A percentile compares a stretch with the other conserved stretches of the same genome.
Conservation (phyloP, 2,113 vertebrate species). For the Turnix velox region DNA sequence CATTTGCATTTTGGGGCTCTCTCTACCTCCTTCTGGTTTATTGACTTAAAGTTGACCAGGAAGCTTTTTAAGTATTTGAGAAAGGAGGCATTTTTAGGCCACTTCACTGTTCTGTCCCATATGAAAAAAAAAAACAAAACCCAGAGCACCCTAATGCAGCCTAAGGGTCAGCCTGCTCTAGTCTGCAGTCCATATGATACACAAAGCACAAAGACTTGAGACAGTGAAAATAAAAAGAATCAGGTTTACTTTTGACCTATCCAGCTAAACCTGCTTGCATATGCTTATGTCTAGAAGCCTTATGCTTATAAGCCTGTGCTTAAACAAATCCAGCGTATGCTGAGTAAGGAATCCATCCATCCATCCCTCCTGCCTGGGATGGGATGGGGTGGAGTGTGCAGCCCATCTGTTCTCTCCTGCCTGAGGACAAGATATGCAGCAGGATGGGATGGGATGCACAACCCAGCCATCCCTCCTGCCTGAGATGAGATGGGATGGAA, state of each 20-base stretch:
- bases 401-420: no score
- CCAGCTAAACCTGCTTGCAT: accelerated
- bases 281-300: background rate
- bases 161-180: background rate
- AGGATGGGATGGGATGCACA: no score
- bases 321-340: accelerated
- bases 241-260: accelerated
- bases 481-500: no score
- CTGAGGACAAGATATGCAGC: no score
- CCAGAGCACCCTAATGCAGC: background rate
- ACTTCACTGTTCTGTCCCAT: background rate
- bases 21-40: background rate
- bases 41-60: background rate
- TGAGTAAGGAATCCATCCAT: accelerated
- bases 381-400: no score
- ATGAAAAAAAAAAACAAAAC: background rate
- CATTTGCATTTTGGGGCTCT: background rate
- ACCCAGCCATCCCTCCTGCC: no score
- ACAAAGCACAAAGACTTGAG: background rate
- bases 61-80: background rate
- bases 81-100: background rate
- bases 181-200: accelerated
- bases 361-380: accelerated
- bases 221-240: accelerated
- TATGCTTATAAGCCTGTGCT: background rate